Evolutionary conservation across 2,888 invertebrate species (phyloP).

Genomic region (Drosophila villosipedis): DNA sequence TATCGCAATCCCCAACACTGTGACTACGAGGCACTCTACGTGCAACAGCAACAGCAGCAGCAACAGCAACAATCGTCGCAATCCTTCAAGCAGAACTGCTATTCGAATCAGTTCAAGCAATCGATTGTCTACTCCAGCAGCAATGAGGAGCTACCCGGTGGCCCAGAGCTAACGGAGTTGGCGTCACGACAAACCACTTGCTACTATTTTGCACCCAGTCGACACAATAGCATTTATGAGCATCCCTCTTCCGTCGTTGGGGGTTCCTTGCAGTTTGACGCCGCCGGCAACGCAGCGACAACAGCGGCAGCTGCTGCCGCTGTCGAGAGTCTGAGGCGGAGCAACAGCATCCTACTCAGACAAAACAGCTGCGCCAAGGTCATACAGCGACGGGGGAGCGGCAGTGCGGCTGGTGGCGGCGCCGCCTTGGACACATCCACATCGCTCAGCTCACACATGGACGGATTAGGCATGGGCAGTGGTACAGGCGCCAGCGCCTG

Average conservation of each 20-base stretch:
- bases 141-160: constrained; percentile 79
- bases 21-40: constrained; percentile 85
- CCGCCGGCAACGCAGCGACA: constrained; percentile 68
- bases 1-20: constrained; percentile 85
- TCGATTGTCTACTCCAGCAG: constrained; percentile 83
- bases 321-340: constrained; percentile 81
- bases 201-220: constrained; percentile 83
- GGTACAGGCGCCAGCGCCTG: constrained; percentile 72
- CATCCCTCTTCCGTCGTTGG: constrained; percentile 83
- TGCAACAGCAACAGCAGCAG: constrained; percentile 59
- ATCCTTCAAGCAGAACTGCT: constrained; percentile 82
- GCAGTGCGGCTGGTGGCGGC: constrained; percentile 58
- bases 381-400: constrained; percentile 79
- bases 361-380: constrained; percentile 84
- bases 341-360: constrained; percentile 83
- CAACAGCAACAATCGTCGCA: constrained; percentile 44
- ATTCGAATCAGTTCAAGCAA: constrained; percentile 83
- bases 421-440: constrained; percentile 74
- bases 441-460: constrained; percentile 81
- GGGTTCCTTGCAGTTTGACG: constrained; percentile 81
- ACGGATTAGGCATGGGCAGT: constrained; percentile 78
- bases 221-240: constrained; percentile 84
- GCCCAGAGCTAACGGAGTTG: constrained; percentile 53
- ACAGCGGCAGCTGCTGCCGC: constrained; percentile 83
- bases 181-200: constrained; percentile 80